Evolutionary conservation across 2,888 invertebrate species (phyloP), one percentile per base, ranked within the genome.

Genomic region (Agrochola macilenta): DNA sequence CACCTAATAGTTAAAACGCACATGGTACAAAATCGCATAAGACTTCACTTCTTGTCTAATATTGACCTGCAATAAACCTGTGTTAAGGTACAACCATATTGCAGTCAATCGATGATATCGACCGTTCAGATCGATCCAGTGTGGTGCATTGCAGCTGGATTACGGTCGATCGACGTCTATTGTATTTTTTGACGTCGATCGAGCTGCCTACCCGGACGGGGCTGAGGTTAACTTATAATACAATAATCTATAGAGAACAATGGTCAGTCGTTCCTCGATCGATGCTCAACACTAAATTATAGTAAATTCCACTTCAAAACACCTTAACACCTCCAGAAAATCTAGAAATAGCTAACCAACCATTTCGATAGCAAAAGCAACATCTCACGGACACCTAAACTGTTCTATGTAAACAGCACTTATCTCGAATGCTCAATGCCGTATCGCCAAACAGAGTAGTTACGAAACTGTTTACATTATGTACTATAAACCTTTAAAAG

Each of bases 351-450:
- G 17, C n/a, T 65, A 23, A n/a, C 26, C 39, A 43, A n/a, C 26
- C 7, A 49, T 79, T 79, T 61, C 17, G 23, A 68, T 43, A 26
- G 23, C 20, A 60, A 69, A n/a, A 57, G 17, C 26, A 46, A 61
- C 83, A 9, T 54, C 86, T 79, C 75, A 85, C 85, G 68, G 54
- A 63, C 66, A 43, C 73, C 54, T 30, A 69, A 71, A 70, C 30
- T 11, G 58, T 17, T 57, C 63, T 68, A 75, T 63, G 4, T 35
- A 78, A 66, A 71, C 52, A 64, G 2, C 30, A 76, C 30, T 87
- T 80, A 85, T 76, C 74, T 83, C 5, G n/a, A 46, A 83, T 35
- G 30, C 72, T 87, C 83, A 86, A 86, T 86, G 86, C 26, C 86
- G 76, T 66, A 65, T 63, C 65, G 17, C 83, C 77, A 76, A 85